Evolutionary conservation across 2,888 invertebrate genomes (phyloP), one percentile per base, ranked within the genome.

Genomic region (Euphydryas editha): DNA sequence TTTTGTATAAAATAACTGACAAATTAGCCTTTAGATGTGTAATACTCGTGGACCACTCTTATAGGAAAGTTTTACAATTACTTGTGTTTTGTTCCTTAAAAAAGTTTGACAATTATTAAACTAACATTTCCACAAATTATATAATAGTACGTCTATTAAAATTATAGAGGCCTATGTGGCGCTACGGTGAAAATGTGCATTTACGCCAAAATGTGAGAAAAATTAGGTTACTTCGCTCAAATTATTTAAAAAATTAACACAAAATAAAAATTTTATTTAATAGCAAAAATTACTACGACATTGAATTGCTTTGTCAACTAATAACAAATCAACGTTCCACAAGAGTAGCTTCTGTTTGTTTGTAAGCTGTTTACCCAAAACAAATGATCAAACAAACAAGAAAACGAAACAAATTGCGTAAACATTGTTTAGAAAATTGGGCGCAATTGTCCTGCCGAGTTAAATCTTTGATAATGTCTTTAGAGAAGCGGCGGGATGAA

Each of bases 381-480:
- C 83, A 89, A 87, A 87, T 87, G 86, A 87, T 84, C 82, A 82
- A 84, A 83, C 84, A 85, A 79, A 81, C 80, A 80, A 85, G 83
- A 84, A 83, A 85, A 86, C 82, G 80, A 81, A 88, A 91, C 88
- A 89, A 91, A 90, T 89, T 88, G 87, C 82, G 80, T 78, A 76
- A 83, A 84, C 85, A 88, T 88, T 87, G 88, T 89, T 90, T 89
- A 86, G 87, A 88, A 89, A 89, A 89, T 90, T 87, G 86, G 85
- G 86, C 84, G 89, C 89, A 90, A 90, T 88, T 86, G 85, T 86
- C 84, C 83, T 84, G 82, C 81, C 82, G 83, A 86, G 85, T 88
- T 86, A 87, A 89, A 86, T 86, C 86, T 87, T 83, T 86, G 87
- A 89, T 88, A 88, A 88, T 86, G 86, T 85, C 86, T 87, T 84